phyloP scores from a whole-genome alignment of 2,888 invertebrate genomes.

The Deilephila porcellus region DNA sequence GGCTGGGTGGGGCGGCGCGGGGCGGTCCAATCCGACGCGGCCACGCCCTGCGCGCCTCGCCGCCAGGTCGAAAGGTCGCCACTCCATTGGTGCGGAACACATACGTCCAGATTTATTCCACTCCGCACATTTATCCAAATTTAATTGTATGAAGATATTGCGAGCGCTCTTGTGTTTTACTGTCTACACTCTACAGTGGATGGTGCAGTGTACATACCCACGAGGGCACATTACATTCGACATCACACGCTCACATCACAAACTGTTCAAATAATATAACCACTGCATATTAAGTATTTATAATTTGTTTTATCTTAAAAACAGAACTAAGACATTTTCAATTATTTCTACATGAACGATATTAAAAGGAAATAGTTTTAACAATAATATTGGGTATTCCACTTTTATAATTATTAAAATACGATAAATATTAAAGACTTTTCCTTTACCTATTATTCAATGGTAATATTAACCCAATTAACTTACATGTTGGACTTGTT shows the following conservation, averaged over 20 bases:
- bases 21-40: constrained; percentile 76
- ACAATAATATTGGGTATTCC: no score
- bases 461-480: neutral
- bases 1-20: constrained; percentile 72
- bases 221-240: no score
- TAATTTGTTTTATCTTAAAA: neutral
- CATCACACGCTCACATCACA: no score
- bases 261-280: no score
- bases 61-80: constrained; percentile 78
- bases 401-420: no score
- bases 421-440: no score
- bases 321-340: neutral
- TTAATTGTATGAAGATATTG: constrained; percentile 28
- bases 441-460: neutral
- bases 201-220: neutral
- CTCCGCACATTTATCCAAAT: constrained; percentile 28
- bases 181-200: neutral
- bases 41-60: constrained; percentile 77
- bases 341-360: neutral
- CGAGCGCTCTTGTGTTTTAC: constrained; percentile 1
- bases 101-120: constrained; percentile 45
- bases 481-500: neutral
- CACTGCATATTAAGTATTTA: no score
- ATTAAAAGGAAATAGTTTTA: neutral
- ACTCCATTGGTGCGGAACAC: constrained; percentile 67